Evolutionary conservation across 1,140 invertebrate genomes (phyloP).

Genomic region (Drosophila insularis): DNA sequence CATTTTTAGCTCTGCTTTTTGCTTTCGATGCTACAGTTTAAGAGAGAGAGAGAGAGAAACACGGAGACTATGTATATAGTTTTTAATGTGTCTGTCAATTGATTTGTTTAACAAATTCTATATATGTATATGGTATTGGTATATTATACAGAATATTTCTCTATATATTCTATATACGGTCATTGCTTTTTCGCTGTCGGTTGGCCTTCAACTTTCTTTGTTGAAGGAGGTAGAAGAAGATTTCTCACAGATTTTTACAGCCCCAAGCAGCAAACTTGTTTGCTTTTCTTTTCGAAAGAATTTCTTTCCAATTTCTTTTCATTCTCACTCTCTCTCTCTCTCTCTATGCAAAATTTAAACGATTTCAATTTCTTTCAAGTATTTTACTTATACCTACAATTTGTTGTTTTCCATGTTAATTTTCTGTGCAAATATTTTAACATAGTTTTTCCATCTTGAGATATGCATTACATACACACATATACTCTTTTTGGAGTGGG

Average conservation of each 20-base stretch:
- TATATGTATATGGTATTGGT: conserved; percentile 16
- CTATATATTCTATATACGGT: conserved; percentile 72
- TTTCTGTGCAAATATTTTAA: conserved; percentile 7
- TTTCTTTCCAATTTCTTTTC: background rate
- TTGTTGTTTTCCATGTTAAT: background rate
- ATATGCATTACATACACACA: background rate
- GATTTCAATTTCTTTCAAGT: conserved; percentile 24
- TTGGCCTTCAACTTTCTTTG: conserved; percentile 79
- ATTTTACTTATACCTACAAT: conserved; percentile 20
- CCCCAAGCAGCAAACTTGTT: conserved; percentile 65
- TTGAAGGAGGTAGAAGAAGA: conserved; percentile 33
- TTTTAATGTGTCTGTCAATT: conserved; percentile 26
- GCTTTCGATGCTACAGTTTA: conserved; percentile 14
- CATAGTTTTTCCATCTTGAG: conserved; percentile 14
- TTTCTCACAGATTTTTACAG: conserved; percentile 18
- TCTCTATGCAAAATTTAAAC: conserved; percentile 23
- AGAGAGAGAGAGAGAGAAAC: background rate
- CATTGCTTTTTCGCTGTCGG: conserved; percentile 51
- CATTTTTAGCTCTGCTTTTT: conserved; percentile 18
- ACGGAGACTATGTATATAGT: conserved; percentile 41
- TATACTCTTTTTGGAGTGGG: background rate
- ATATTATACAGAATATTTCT: conserved; percentile 21
- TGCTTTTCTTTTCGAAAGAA: conserved; percentile 64
- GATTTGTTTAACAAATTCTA: conserved; percentile 48
- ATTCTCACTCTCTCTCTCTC: conserved; percentile 13